Evolutionary conservation across 2,797 vertebrate genomes (phyloP).

Genomic region (Cygnus olor): DNA sequence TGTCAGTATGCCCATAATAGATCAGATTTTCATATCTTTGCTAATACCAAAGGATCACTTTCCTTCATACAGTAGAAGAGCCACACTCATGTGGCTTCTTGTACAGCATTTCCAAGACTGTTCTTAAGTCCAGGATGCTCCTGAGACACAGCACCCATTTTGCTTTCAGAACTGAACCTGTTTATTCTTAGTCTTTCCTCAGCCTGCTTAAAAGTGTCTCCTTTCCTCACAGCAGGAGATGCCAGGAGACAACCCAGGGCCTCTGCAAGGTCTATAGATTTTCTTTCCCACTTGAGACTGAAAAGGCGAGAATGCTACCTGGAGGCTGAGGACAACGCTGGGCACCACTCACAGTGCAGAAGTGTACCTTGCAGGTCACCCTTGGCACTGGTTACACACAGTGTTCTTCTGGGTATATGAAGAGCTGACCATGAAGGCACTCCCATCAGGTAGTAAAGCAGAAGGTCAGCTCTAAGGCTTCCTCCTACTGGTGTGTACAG

Average conservation of each 20-base stretch:
- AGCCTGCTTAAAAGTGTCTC: background rate
- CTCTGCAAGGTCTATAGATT: background rate
- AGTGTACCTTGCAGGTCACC: background rate
- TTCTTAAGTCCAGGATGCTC: background rate
- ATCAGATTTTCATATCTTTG: background rate
- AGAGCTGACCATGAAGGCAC: background rate
- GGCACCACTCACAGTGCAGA: background rate
- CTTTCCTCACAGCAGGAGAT: background rate
- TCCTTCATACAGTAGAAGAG: background rate
- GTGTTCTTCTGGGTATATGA: background rate
- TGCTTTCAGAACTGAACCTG: background rate
- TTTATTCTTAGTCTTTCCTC: background rate
- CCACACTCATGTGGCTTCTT: background rate
- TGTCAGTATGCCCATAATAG: background rate
- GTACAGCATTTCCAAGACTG: background rate
- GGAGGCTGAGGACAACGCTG: background rate
- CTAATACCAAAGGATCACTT: background rate
- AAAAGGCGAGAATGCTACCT: background rate
- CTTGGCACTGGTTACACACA: background rate
- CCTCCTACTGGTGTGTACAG: background rate
- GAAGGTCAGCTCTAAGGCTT: background rate
- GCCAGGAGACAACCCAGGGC: background rate
- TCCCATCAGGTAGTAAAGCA: background rate
- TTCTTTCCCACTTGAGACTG: background rate
- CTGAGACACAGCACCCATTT: background rate